Base-by-base conservation (phyloP, 2,888 invertebrate genomes). In the Stratiomys singularior region DNA sequence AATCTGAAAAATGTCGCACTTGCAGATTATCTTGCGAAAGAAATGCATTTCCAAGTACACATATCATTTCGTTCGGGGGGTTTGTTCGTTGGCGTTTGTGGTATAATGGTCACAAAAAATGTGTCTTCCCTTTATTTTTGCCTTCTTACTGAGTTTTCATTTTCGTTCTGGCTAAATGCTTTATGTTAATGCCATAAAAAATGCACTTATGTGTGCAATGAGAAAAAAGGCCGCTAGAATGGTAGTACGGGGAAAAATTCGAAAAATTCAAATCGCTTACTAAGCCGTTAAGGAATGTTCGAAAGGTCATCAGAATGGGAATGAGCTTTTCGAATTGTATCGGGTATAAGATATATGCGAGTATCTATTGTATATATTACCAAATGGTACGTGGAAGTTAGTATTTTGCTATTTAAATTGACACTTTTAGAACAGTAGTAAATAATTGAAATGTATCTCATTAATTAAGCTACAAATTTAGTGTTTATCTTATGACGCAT, bases 1-100 rank as follows among this genome's bases (percentile, higher is more conserved):
- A 72, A 72, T 72, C 52, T n/a, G 56, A 72, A 72, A 72, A 72
- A 72, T 72, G 56, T 58, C 72, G 23, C 72, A 72, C 72, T 72
- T 21, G 72, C 52, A 58, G 58, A 72, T 56, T 56, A 58, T 69
- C 46, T 23, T 69, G 47, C 46, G 25, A 47, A 69, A 46, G 67
- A 67, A 67, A 67, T 21, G 46, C 27, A 69, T 69, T 69, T 69
- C 18, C 66, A 66, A 64, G 28, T 64, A 37, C 37, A 37, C 37
- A 37, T 37, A 25, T 28, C 11, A 21, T 23, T 18, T n/a, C n/a
- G n/a, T n/a, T n/a, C n/a, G n/a, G n/a, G n/a, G n/a, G 15, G 52
- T 3, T 3, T 5, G 52, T 52, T 52, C 52, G 18, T 18, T 52
- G 37, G 37, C 37, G 37, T 37, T 64, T 64, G 64, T 30, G 30